These are phyloP conservation scores for Paraplagusia blochii DNA, from an alignment of 2,113 vertebrate genomes.

Conservation along the genomic window DNA sequence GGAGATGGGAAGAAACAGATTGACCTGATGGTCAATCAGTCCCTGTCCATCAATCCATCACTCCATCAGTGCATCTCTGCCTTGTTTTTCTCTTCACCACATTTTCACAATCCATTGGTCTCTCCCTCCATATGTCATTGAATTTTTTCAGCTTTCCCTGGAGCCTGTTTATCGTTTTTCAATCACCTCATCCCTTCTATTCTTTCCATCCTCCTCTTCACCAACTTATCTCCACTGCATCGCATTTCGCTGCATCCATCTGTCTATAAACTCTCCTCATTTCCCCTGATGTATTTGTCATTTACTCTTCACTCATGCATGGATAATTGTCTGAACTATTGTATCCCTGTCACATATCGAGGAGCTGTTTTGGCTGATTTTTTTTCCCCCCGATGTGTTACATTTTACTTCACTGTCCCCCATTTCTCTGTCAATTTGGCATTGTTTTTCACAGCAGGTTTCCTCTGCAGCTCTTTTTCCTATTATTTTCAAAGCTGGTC, in stretches of 20 bases:
- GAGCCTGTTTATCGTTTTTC: conserved; percentile 20
- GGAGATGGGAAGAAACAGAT: no score
- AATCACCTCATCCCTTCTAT: conserved; percentile 1
- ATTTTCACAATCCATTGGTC: conserved; percentile 8
- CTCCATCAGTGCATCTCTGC: conserved; percentile 18
- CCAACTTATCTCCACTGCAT: no score
- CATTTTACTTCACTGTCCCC: no score
- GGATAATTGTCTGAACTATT: background rate
- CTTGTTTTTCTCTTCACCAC: conserved; percentile 10
- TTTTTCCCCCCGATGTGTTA: no score
- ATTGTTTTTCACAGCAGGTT: no score
- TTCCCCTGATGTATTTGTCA: background rate
- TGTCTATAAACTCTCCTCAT: conserved; percentile 10
- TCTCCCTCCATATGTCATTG: conserved; percentile 21
- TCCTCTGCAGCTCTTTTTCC: no score
- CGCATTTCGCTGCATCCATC: conserved; percentile 36
- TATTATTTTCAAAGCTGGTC: no score
- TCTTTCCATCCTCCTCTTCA: no score
- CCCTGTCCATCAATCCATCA: no score
- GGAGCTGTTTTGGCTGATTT: no score
- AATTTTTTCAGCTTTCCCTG: conserved; percentile 30
- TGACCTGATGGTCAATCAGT: conserved; percentile 35
- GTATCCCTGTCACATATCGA: background rate
- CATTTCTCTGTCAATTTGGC: no score
- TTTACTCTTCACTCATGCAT: conserved; percentile 4